Base-by-base conservation (phyloP, 2,797 vertebrate genomes). In the Geotrypetes seraphini region DNA sequence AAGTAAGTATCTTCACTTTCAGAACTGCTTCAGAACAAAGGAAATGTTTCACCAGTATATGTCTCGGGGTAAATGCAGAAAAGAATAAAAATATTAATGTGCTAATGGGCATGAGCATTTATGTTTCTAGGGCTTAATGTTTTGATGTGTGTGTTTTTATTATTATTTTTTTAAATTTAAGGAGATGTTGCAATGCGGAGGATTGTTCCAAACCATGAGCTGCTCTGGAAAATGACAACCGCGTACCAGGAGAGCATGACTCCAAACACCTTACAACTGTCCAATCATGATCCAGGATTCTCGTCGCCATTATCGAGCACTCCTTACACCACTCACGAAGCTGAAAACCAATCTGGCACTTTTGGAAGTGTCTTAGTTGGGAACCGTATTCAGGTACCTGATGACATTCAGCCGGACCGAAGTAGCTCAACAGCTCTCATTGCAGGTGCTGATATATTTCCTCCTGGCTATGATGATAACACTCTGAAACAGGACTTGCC, bases 361-460 rank as follows among this genome's bases (percentile, higher is more conserved):
- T 99, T 99, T 33, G 96, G 96, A 36, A 94, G 93, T 1, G 85
- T 93, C 47, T 63, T 97, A 31, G 79, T 98, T 4, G 96, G 96
- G 39, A 99, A 98, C 68, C 86, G 95, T n/a, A 98, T 99, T 63
- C 93, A 97, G 66, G 88, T 98, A 47, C 83, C 89, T 0, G 55
- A 55, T 22, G 88, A 90, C 41, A 43, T 69, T 0, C 84, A 83
- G 26, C 60, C 63, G 0, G 69, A 80, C 15, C 49, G 31, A 3
- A 36, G 57, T 0, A 44, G 66, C 18, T 42, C 73, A 0, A 81
- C 80, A 30, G 62, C 51, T 8, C 79, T 72, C 39, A 33, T 81
- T 30, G 68, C 80, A 3, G 54, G 81, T 36, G 31, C 71, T 5
- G 70, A 72, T 22, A 63, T 69, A 2, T 85, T 88, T 47, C 60